phyloP scores from a whole-genome alignment of 2,113 vertebrate genomes.

The Pongo abelii region DNA sequence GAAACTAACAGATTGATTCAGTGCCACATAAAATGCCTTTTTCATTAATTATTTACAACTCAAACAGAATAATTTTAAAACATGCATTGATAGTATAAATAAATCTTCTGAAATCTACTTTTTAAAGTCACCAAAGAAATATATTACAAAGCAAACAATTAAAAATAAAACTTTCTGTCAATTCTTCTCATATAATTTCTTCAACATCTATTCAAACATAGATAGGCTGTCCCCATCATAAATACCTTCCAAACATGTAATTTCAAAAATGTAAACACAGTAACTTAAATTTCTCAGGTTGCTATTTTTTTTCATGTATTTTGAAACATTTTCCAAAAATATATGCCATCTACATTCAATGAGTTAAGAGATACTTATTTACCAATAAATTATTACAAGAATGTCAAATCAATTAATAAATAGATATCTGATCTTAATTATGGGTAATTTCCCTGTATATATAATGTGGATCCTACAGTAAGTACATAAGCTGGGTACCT shows the following conservation, averaged over 20 bases:
- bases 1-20: conserved; percentile 63
- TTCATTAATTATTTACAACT: conserved; percentile 60
- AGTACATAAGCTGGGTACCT: background rate
- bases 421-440: background rate
- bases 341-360: background rate
- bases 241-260: background rate
- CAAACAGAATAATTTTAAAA: conserved; percentile 17
- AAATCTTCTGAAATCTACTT: background rate
- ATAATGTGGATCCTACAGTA: background rate
- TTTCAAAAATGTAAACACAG: background rate
- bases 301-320: background rate
- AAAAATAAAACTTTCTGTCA: conserved; percentile 33
- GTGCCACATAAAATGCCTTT: background rate
- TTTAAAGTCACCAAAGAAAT: background rate
- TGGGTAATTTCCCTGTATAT: background rate
- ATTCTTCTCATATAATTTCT: background rate
- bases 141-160: background rate
- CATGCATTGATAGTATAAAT: background rate
- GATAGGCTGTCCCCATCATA: background rate
- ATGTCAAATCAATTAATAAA: background rate
- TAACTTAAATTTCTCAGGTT: conserved; percentile 25
- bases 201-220: background rate
- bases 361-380: background rate
- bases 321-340: conserved; percentile 42
- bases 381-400: background rate